Percentiles rank a stretch among this genome's conserved stretches.
phyloP scores from a whole-genome alignment of 2,888 invertebrate genomes.

The Troides aeacus region DNA sequence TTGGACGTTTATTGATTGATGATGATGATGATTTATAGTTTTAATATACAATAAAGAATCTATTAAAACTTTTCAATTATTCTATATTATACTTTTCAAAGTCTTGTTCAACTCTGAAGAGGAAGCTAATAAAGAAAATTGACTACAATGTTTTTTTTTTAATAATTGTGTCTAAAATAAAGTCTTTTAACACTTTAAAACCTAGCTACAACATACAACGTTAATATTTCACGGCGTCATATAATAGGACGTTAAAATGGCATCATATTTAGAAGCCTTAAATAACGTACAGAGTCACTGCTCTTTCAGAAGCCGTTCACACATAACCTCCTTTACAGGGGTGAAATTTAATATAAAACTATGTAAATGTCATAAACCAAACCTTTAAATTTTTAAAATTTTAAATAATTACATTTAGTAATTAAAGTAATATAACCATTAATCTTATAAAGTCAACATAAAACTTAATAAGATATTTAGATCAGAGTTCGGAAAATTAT shows the following conservation, averaged over 20 bases:
- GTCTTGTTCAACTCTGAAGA: too few relatives aligned
- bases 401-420: too few relatives aligned
- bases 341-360: background rate
- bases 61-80: too few relatives aligned
- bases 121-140: too few relatives aligned
- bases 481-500: conserved; percentile 11
- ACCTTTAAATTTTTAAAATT: too few relatives aligned
- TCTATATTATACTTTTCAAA: too few relatives aligned
- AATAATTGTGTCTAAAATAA: too few relatives aligned
- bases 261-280: background rate
- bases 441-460: background rate
- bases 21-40: too few relatives aligned
- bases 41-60: too few relatives aligned
- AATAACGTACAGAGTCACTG: background rate
- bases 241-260: background rate
- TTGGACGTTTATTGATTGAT: too few relatives aligned
- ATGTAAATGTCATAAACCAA: background rate
- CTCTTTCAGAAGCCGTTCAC: background rate
- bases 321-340: background rate
- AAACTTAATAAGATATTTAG: background rate
- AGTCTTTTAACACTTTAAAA: too few relatives aligned
- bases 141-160: too few relatives aligned
- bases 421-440: background rate
- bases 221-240: background rate
- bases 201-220: background rate